Percentiles rank a stretch among this genome's conserved stretches.
Conservation (phyloP, 2,888 invertebrate species). For the Dione vanillae region DNA sequence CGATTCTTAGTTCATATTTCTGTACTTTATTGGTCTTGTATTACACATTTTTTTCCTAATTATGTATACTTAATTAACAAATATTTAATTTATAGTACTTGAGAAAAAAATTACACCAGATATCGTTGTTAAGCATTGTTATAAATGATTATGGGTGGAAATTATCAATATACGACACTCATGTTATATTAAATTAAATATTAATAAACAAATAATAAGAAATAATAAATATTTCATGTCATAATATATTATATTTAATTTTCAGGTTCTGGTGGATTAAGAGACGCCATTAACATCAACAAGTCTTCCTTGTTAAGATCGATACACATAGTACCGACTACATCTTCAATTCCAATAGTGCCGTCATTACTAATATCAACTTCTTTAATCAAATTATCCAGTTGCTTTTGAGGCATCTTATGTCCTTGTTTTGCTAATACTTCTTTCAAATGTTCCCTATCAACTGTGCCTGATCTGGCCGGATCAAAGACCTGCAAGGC, state of each 20-base stretch:
- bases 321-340: conserved; percentile 75
- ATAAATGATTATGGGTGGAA: too few species aligned
- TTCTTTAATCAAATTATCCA: conserved; percentile 73
- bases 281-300: conserved; percentile 58
- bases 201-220: too few species aligned
- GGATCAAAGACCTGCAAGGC: conserved; percentile 70
- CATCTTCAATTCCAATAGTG: conserved; percentile 73
- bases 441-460: conserved; percentile 68
- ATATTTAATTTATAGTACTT: too few species aligned
- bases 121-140: too few species aligned
- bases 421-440: conserved; percentile 64
- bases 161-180: not conserved
- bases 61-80: too few species aligned
- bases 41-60: too few species aligned
- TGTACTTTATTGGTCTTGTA: too few species aligned
- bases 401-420: conserved; percentile 62
- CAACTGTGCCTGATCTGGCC: conserved; percentile 61
- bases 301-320: conserved; percentile 75
- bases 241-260: conserved; percentile 36
- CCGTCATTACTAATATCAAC: conserved; percentile 76
- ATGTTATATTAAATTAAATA: not conserved
- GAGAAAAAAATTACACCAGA: too few species aligned
- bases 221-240: not conserved
- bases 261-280: conserved; percentile 55
- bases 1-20: too few species aligned